Evolutionary conservation across 2,888 invertebrate species (phyloP).

Genomic region (Phyto melanocephala): DNA sequence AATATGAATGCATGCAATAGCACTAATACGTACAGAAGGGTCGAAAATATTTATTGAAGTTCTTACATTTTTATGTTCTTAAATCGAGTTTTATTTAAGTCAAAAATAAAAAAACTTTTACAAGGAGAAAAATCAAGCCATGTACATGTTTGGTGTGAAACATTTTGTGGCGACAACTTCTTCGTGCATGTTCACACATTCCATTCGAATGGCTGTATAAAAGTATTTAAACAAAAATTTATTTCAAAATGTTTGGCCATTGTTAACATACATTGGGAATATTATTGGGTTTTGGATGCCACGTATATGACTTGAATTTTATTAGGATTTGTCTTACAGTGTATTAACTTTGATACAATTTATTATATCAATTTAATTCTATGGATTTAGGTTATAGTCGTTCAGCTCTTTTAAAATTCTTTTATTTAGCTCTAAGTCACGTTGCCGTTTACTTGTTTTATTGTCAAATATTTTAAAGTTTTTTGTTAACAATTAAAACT

Average conservation of each 20-base stretch:
- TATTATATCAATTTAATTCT: background rate
- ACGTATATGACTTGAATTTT: no score
- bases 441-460: constrained; percentile 21
- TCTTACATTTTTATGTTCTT: constrained; percentile 1
- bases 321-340: background rate
- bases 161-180: constrained; percentile 61
- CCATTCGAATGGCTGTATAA: constrained; percentile 29
- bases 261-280: constrained; percentile 25
- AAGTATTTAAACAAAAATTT: constrained; percentile 13
- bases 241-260: constrained; percentile 18
- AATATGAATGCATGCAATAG: background rate
- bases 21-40: background rate
- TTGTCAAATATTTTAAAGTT: background rate
- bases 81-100: constrained; percentile 6
- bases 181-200: constrained; percentile 52
- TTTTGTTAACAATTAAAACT: background rate
- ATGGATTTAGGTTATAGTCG: background rate
- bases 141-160: constrained; percentile 57
- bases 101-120: background rate
- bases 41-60: background rate
- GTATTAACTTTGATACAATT: background rate
- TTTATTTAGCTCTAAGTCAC: constrained; percentile 14
- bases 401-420: background rate
- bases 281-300: background rate
- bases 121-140: constrained; percentile 39